Evolutionary conservation across 2,888 invertebrate genomes (phyloP).

Genomic region (Pheosia gnoma): DNA sequence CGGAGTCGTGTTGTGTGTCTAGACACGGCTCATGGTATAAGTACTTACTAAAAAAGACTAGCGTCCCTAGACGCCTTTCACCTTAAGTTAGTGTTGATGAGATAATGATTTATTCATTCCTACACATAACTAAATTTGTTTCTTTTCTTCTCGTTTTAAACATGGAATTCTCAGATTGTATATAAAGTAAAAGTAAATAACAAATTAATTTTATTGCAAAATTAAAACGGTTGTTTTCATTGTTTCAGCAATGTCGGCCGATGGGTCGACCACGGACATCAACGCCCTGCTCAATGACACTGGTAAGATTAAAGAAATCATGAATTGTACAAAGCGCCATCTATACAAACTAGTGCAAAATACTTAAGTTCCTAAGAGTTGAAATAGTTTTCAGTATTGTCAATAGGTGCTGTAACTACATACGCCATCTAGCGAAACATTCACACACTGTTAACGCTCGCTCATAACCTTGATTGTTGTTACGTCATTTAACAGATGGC

Average conservation of each 20-base stretch:
- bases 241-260: constrained; percentile 86
- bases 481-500: constrained; percentile 9
- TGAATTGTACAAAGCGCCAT: constrained; percentile 29
- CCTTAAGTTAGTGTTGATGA: too few relatives aligned
- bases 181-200: too few relatives aligned
- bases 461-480: not conserved
- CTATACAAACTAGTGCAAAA: constrained; percentile 28
- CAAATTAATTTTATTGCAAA: too few relatives aligned
- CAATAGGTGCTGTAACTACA: constrained; percentile 36
- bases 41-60: too few relatives aligned
- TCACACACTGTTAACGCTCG: not conserved
- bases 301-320: constrained; percentile 65
- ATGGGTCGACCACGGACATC: constrained; percentile 86
- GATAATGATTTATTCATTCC: too few relatives aligned
- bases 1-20: too few relatives aligned
- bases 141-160: too few relatives aligned
- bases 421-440: constrained; percentile 19
- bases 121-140: too few relatives aligned
- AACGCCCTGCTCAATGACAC: constrained; percentile 86
- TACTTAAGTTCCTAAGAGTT: not conserved
- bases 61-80: too few relatives aligned
- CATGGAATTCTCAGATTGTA: too few relatives aligned
- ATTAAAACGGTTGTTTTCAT: constrained; percentile 38
- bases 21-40: too few relatives aligned
- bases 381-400: not conserved